These are phyloP conservation scores for Athalia rosae DNA, from an alignment of 2,888 invertebrate genomes.

Conservation along the genomic window DNA sequence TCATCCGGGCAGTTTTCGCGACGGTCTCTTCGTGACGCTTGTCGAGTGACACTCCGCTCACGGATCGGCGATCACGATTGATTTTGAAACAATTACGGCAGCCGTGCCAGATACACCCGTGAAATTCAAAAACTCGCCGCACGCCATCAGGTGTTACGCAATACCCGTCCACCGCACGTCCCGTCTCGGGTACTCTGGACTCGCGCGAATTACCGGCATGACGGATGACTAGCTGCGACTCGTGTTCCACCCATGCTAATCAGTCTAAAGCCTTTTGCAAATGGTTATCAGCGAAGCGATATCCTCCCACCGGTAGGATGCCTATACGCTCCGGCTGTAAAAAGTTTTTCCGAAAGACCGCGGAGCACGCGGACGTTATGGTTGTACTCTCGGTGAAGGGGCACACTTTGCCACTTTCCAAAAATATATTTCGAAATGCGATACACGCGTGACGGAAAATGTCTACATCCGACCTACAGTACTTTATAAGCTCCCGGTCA, in stretches of 20 bases:
- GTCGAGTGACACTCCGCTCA: too few relatives aligned
- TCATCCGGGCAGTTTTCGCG: too few relatives aligned
- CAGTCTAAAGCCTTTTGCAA: constrained; percentile 55
- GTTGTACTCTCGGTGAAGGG: constrained; percentile 53
- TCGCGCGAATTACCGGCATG: constrained; percentile 53
- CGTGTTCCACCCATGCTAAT: constrained; percentile 50
- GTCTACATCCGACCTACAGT: constrained; percentile 19
- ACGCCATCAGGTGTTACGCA: constrained; percentile 25
- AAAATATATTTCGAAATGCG: constrained; percentile 52
- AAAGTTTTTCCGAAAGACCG: constrained; percentile 53
- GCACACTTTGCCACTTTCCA: constrained; percentile 49
- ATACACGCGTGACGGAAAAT: constrained; percentile 54
- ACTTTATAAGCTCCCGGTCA: not conserved
- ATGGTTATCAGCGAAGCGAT: constrained; percentile 57
- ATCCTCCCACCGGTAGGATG: constrained; percentile 58
- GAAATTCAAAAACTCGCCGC: constrained; percentile 49
- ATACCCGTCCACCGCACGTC: constrained; percentile 49
- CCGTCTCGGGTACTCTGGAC: constrained; percentile 35
- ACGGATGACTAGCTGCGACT: constrained; percentile 49
- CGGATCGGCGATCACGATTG: too few relatives aligned
- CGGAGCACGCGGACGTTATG: constrained; percentile 57
- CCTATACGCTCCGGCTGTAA: constrained; percentile 58
- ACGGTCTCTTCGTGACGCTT: too few relatives aligned
- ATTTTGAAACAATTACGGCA: constrained; percentile 47
- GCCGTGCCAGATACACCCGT: constrained; percentile 51